These are phyloP conservation scores for Neoaliturus tenellus DNA, from an alignment of 2,888 invertebrate genomes.

Conservation along the genomic window DNA sequence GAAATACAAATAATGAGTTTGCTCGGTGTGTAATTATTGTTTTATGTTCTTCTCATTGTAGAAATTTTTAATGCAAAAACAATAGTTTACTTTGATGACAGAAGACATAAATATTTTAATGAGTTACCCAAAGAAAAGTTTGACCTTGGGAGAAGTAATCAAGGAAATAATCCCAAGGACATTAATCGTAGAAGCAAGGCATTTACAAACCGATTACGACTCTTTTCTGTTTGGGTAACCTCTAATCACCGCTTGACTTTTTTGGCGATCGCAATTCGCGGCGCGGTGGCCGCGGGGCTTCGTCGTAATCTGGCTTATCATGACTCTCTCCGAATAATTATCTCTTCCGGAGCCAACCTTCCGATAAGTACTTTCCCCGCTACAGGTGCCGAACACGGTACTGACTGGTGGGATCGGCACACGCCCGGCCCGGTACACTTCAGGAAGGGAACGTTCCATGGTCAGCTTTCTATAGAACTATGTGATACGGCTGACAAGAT, in stretches of 20 bases:
- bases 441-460: not conserved
- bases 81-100: not conserved
- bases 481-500: slow-evolving; percentile 1
- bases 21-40: not conserved
- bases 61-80: not conserved
- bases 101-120: too few relatives aligned
- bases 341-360: slow-evolving; percentile 44
- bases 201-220: not conserved
- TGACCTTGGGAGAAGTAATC: not conserved
- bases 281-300: not conserved
- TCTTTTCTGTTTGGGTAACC: not conserved
- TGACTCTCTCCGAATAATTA: slow-evolving; percentile 16
- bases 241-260: not conserved
- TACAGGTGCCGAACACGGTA: not conserved
- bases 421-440: slow-evolving; percentile 1
- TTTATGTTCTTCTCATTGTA: not conserved
- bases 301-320: not conserved
- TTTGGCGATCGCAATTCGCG: not conserved
- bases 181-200: not conserved
- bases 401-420: not conserved
- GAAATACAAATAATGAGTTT: too few relatives aligned
- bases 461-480: slow-evolving; percentile 1
- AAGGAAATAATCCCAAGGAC: not conserved
- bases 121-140: not conserved
- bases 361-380: slow-evolving; percentile 45